A percentile compares a stretch with the other conserved stretches of the same genome.
Evolutionary conservation across 2,888 invertebrate species (phyloP).

Genomic region (Agrotis ipsilon): DNA sequence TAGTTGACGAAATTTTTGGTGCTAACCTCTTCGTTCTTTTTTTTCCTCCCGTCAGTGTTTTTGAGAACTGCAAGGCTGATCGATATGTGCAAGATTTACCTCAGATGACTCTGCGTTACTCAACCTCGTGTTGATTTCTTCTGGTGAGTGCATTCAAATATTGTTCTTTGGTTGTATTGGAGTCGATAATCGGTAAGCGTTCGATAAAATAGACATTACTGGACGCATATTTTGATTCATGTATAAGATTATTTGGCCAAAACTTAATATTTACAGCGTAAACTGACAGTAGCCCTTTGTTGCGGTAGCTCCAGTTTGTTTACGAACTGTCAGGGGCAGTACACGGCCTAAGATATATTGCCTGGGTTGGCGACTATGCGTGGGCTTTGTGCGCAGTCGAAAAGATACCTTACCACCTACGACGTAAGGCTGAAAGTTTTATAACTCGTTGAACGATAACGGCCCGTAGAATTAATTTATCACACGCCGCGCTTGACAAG

Average conservation of each 20-base stretch:
- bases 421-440: slow-evolving; percentile 70
- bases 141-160: slow-evolving; percentile 81
- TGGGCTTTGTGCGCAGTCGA: slow-evolving; percentile 77
- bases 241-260: slow-evolving; percentile 54
- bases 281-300: slow-evolving; percentile 82
- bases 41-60: slow-evolving; percentile 84
- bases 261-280: slow-evolving; percentile 66
- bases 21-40: slow-evolving; percentile 88
- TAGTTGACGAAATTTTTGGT: slow-evolving; percentile 83
- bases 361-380: slow-evolving; percentile 91
- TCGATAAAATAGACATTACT: slow-evolving; percentile 65
- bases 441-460: slow-evolving; percentile 78
- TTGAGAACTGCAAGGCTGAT: slow-evolving; percentile 90
- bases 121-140: slow-evolving; percentile 78
- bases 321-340: slow-evolving; percentile 92
- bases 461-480: slow-evolving; percentile 91
- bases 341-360: slow-evolving; percentile 92
- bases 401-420: slow-evolving; percentile 64
- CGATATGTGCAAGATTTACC: slow-evolving; percentile 91
- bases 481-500: slow-evolving; percentile 91
- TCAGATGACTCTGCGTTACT: slow-evolving; percentile 88
- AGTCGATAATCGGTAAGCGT: slow-evolving; percentile 63
- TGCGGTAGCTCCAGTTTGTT: slow-evolving; percentile 91
- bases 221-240: slow-evolving; percentile 52
- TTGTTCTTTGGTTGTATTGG: slow-evolving; percentile 54